A percentile compares a stretch with the other conserved stretches of the same genome.
Evolutionary conservation across 2,888 invertebrate species (phyloP).

Genomic region (Aleiodes testaceus): DNA sequence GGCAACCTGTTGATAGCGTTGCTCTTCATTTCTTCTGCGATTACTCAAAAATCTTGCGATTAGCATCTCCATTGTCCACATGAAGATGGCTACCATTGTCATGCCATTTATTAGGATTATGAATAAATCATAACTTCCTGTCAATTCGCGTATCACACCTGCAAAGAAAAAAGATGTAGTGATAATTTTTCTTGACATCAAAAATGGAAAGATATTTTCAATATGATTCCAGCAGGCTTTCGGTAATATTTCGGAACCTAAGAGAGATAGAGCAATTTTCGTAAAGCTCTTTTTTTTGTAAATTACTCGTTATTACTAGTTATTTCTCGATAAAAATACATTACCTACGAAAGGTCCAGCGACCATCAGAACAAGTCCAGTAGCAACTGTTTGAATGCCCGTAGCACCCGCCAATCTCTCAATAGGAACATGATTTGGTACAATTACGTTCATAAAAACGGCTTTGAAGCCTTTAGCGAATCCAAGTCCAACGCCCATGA

Average conservation of each 20-base stretch:
- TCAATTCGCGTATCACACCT: conserved; percentile 78
- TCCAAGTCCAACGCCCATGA: conserved; percentile 78
- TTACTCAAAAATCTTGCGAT: conserved; percentile 49
- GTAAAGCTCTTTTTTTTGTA: too few relatives aligned
- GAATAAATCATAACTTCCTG: conserved; percentile 77
- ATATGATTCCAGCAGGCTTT: too few relatives aligned
- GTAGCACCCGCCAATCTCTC: conserved; percentile 80
- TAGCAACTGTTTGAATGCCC: conserved; percentile 81
- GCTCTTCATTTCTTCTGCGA: conserved; percentile 30
- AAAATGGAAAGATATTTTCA: neutral
- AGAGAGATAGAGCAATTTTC: too few relatives aligned
- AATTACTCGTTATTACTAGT: too few relatives aligned
- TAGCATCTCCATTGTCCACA: conserved; percentile 76
- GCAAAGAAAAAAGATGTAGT: conserved; percentile 46
- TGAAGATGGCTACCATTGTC: conserved; percentile 76
- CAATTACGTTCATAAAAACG: conserved; percentile 81
- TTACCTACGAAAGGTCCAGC: conserved; percentile 80
- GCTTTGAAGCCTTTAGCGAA: conserved; percentile 81
- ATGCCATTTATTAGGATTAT: conserved; percentile 78
- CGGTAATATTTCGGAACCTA: too few relatives aligned
- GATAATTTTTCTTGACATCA: conserved; percentile 20
- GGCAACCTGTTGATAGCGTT: conserved; percentile 38
- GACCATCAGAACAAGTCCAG: conserved; percentile 78
- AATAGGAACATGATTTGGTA: conserved; percentile 81
- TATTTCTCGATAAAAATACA: conserved; percentile 29